A percentile compares a stretch with the other conserved stretches of the same genome.
These are phyloP conservation scores for Ophiothrix spiculata DNA, from an alignment of 35 echinoderm and acorn worm genomes.

Conservation along the genomic window DNA sequence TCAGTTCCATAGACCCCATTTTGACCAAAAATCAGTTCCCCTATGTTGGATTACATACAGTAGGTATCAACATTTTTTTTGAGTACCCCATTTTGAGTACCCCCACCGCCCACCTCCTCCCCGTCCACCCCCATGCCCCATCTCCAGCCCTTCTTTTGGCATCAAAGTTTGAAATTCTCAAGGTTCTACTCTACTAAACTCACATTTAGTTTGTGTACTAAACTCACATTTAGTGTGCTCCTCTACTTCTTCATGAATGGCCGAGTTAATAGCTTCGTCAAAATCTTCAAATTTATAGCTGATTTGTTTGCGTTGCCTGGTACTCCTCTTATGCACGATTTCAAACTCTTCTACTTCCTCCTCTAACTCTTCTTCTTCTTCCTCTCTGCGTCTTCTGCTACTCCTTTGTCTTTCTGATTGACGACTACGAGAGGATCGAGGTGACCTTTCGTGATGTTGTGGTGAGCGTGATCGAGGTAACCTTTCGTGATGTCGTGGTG, in stretches of 20 bases:
- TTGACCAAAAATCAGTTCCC: no score
- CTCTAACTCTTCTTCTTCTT: conserved; percentile 14
- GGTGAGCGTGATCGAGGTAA: no score
- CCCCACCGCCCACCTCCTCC: neutral
- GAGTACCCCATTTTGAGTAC: neutral
- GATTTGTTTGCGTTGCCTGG: conserved; percentile 65
- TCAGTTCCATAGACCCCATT: no score
- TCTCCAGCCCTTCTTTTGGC: neutral
- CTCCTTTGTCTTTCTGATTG: neutral
- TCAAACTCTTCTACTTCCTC: conserved; percentile 62
- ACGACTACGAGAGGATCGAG: neutral
- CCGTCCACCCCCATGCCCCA: neutral
- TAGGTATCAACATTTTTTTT: neutral
- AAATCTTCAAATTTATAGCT: conserved; percentile 98
- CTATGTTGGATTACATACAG: neutral
- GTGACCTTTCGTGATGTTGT: no score
- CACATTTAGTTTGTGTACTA: neutral
- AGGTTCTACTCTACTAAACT: neutral
- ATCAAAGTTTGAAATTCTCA: neutral
- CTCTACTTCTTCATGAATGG: conserved; percentile 84
- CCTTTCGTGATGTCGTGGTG: no score
- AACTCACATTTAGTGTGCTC: conserved; percentile 81
- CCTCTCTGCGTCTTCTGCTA: neutral
- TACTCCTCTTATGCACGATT: conserved; percentile 59
- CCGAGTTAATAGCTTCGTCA: conserved; percentile 86